Evolutionary conservation across 2,113 vertebrate species (phyloP).

Genomic region (Clarias batrachus): DNA sequence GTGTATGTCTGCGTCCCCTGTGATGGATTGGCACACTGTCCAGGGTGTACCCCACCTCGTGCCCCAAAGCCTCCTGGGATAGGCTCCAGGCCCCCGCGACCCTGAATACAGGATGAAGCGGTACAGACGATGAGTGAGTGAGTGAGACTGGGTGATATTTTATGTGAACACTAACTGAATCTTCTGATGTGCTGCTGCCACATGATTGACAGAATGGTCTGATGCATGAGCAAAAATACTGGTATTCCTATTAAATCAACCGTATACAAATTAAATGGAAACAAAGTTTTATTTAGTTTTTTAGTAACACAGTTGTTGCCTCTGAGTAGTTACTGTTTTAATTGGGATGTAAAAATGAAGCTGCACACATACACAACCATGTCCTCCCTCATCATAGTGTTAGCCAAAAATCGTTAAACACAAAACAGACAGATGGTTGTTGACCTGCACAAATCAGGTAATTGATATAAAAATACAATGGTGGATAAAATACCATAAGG

Average conservation of each 20-base stretch:
- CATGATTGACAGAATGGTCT: background rate
- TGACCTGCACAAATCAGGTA: background rate
- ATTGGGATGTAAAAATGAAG: background rate
- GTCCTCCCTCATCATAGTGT: background rate
- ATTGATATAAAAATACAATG: background rate
- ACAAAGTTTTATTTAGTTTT: background rate
- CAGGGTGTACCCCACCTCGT: no score
- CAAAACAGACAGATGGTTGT: background rate
- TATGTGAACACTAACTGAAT: background rate
- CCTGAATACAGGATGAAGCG: no score
- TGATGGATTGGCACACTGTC: no score
- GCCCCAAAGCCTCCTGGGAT: no score
- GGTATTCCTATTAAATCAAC: background rate
- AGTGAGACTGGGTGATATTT: background rate
- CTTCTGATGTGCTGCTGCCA: background rate
- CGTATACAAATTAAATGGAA: background rate
- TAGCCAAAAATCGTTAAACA: background rate
- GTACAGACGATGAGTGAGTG: no score
- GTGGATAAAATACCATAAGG: background rate
- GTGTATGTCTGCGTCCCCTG: no score
- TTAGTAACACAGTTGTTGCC: background rate
- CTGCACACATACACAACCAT: constrained; percentile 1
- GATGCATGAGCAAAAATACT: background rate
- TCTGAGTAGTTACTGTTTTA: background rate
- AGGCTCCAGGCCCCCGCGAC: no score